phyloP scores from a whole-genome alignment of 2,113 vertebrate genomes.

The Tylochromis polylepis region DNA sequence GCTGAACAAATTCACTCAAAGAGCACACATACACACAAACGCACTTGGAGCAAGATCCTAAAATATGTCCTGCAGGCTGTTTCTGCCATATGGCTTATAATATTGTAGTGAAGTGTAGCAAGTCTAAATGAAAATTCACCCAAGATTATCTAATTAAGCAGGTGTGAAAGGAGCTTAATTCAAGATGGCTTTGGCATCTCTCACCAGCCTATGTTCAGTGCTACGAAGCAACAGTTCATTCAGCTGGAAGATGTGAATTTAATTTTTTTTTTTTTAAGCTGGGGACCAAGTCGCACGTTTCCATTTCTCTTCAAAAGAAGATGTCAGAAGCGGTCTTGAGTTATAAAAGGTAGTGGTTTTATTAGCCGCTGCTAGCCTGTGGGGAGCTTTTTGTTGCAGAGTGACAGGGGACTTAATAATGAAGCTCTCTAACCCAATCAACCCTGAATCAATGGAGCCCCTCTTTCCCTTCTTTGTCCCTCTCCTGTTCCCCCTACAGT shows the following conservation, averaged over 20 bases:
- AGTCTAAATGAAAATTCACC: slow-evolving; percentile 51
- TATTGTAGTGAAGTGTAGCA: slow-evolving; percentile 36
- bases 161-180: slow-evolving; percentile 61
- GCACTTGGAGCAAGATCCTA: background rate
- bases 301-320: slow-evolving; percentile 28
- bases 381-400: slow-evolving; percentile 60
- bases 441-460: slow-evolving; percentile 52
- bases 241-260: background rate
- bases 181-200: background rate
- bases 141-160: slow-evolving; percentile 59
- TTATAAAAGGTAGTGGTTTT: slow-evolving; percentile 44
- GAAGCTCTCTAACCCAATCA: slow-evolving; percentile 55
- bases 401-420: slow-evolving; percentile 60
- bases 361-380: slow-evolving; percentile 39
- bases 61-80: slow-evolving; percentile 58
- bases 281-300: background rate
- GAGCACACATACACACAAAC: background rate
- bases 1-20: slow-evolving; percentile 46
- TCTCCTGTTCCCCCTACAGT: slow-evolving; percentile 40
- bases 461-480: slow-evolving; percentile 52
- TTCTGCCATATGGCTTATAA: slow-evolving; percentile 53
- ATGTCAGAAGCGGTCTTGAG: slow-evolving; percentile 30
- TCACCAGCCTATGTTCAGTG: background rate
- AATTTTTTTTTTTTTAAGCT: background rate
- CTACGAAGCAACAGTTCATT: slow-evolving; percentile 9